Evolutionary conservation across 2,888 invertebrate genomes (phyloP).

Genomic region (Helleia helle): DNA sequence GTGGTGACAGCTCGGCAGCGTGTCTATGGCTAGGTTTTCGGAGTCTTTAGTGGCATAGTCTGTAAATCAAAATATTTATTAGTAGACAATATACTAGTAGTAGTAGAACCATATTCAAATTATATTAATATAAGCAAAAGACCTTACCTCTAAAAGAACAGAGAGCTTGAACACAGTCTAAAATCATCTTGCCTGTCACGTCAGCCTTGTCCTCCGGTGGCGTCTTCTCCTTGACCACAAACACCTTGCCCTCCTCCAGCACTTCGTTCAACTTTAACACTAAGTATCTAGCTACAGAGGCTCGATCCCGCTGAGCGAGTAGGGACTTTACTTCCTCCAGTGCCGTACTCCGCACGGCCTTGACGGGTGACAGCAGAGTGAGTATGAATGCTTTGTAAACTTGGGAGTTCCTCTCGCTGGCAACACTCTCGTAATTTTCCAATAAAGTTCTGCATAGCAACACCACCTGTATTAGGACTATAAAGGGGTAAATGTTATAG

Average conservation of each 20-base stretch:
- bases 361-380: conserved; percentile 77
- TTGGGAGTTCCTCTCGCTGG: conserved; percentile 78
- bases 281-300: conserved; percentile 76
- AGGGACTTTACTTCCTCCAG: conserved; percentile 75
- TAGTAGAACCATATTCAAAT: too few species aligned
- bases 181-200: conserved; percentile 70
- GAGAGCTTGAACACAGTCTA: conserved; percentile 68
- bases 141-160: conserved; percentile 63
- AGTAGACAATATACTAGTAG: too few species aligned
- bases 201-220: conserved; percentile 56
- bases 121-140: background rate
- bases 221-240: conserved; percentile 43
- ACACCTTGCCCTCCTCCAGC: conserved; percentile 76
- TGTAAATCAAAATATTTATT: conserved; percentile 25
- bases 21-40: conserved; percentile 76
- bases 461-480: conserved; percentile 78
- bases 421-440: conserved; percentile 78
- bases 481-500: conserved; percentile 59
- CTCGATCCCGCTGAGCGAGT: conserved; percentile 74
- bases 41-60: conserved; percentile 65
- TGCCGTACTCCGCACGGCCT: conserved; percentile 76
- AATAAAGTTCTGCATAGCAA: conserved; percentile 82
- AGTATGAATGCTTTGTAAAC: conserved; percentile 82
- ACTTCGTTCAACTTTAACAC: conserved; percentile 78
- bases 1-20: conserved; percentile 84